phyloP scores from a whole-genome alignment of 1,140 invertebrate genomes.

The Orius laevigatus region DNA sequence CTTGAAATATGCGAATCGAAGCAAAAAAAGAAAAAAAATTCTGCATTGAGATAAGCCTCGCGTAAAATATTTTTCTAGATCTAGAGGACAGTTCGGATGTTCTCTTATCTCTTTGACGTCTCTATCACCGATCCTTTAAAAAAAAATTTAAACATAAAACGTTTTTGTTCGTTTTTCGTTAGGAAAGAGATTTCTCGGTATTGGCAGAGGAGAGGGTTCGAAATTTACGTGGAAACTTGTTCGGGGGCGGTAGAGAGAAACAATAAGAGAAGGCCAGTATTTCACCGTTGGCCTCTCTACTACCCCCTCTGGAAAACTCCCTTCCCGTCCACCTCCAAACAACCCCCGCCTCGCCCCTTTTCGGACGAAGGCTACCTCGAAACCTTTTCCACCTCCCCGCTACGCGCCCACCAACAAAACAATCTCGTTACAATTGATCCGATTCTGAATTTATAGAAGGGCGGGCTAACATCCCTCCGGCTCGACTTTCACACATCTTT shows the following conservation, averaged over 20 bases:
- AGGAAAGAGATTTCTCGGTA: not conserved
- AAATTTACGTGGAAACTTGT: conserved; percentile 10
- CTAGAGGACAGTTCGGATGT: too few relatives aligned
- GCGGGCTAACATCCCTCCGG: too few relatives aligned
- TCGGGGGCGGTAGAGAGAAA: not conserved
- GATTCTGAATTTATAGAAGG: conserved; percentile 2
- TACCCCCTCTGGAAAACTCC: not conserved
- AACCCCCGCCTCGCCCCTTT: not conserved
- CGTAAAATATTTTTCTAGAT: too few relatives aligned
- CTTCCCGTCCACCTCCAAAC: not conserved
- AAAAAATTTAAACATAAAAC: too few relatives aligned
- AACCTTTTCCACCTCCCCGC: not conserved
- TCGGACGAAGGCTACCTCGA: not conserved
- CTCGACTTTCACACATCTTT: too few relatives aligned
- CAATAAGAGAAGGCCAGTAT: conserved; percentile 7
- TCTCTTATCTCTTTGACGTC: too few relatives aligned
- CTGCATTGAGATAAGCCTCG: too few relatives aligned
- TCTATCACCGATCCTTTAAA: too few relatives aligned
- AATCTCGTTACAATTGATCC: conserved; percentile 9
- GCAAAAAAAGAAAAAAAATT: too few relatives aligned
- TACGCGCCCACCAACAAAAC: conserved; percentile 7
- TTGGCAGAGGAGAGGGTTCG: not conserved
- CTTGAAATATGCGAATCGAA: too few relatives aligned
- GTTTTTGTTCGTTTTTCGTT: not conserved
- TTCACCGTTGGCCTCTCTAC: not conserved